Evolutionary conservation across 1,140 invertebrate genomes (phyloP), one percentile per base, ranked within the genome.

Genomic region (Drosophila bifasciata): DNA sequence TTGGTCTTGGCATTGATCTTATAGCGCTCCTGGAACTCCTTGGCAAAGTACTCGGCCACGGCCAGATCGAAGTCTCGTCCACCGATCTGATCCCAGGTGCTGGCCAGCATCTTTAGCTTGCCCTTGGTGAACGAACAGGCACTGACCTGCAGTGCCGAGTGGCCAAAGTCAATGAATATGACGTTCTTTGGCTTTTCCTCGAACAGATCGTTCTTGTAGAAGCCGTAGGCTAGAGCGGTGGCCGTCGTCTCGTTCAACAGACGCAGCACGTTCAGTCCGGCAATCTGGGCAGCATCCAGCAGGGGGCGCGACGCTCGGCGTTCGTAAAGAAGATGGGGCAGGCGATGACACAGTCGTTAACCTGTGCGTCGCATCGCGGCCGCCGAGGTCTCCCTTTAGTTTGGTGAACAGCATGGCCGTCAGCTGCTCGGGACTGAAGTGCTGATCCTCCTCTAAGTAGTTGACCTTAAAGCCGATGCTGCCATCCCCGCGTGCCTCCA

Each of bases 161-260:
- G 95, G 8, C 98, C 98, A 92, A 96, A 97, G 92, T 99, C 98
- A 41, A 99, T 96, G 92, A 99, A 99, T 1, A 97, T 94, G 25
- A 99, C 96, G 92, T 97, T 96, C 62, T 96, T 93, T 0, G 98
- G 95, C 71, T 97, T 96, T 66, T 98, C 96, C 78, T 98, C 97
- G 21, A 98, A 98, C 56, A 99, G 92, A 92, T 99, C 98, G 90
- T 98, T 96, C 92, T 99, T 99, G 90, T 99, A 99, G 91, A 99
- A 98, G 64, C 98, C 98, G 92, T 99, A 99, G 21, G 96, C 95
- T 19, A 99, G 92, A 21, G 98, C 97, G 55, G 97, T 98, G 5
- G 99, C 98, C 13, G 98, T 98, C 15, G 98, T 98, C 93, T 99
- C 99, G 92, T 99, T 99, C 93, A 99, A 96, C 28, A 99, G 92